Base-by-base conservation (phyloP, 2,888 invertebrate genomes). In the Eilema sororculum region DNA sequence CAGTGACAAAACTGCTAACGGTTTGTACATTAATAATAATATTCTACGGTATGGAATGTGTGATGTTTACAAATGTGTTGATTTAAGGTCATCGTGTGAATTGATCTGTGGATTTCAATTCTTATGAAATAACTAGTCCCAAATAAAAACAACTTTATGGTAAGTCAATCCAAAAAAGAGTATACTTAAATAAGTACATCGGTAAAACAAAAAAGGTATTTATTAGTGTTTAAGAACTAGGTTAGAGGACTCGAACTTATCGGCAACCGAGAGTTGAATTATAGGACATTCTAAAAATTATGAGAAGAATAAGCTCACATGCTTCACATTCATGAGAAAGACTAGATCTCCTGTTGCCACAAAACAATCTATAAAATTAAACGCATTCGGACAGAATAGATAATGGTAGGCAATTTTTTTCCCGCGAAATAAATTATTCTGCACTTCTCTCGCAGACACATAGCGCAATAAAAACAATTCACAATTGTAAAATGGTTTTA, bases 401-500 rank as follows among this genome's bases (percentile, higher is more conserved):
- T 33, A 33, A 33, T 8, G 8, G 30, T 33, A 37, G 1, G 33
- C 12, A 37, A 58, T 25, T 58, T 58, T 4, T 2, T 25, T 25
- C 12, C 16, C 8, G 25, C 13, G 16, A 16, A 71, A 78, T 71
- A 75, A 75, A 79, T 76, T 74, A 81, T 72, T 74, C 72, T 24
- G 73, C 67, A 72, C 75, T 28, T 73, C 69, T 74, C 68, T 25
- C 68, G 68, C 71, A 74, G 68, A 73, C 67, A 61, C 52, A 46
- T n/a, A 74, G 68, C 61, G 74, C 78, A 77, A 74, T 77, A 79
- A 83, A 82, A 82, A 82, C 81, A 82, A 80, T 84, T 75, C 25
- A 75, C 79, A 79, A 82, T 80, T 87, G 86, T 85, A 87, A 86
- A 87, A 86, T 83, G 84, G 86, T 87, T 86, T 87, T 84, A 86